These are phyloP conservation scores for Colostygia pectinataria DNA, from an alignment of 2,888 invertebrate genomes.

Conservation along the genomic window DNA sequence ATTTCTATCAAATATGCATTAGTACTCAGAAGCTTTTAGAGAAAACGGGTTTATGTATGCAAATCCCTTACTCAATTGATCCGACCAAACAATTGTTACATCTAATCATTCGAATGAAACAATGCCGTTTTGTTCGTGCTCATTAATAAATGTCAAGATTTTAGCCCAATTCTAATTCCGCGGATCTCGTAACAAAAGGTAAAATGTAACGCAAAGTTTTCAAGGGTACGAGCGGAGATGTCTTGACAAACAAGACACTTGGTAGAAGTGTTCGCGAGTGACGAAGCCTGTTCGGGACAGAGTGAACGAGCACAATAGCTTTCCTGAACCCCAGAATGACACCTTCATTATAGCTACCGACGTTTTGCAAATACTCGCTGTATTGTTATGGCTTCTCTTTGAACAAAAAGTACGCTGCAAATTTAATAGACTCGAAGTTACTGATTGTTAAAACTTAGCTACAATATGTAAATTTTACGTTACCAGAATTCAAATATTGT, in stretches of 20 bases:
- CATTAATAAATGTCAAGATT: conserved; percentile 60
- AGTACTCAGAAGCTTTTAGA: conserved; percentile 43
- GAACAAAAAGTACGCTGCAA: conserved; percentile 45
- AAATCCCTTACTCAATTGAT: conserved; percentile 51
- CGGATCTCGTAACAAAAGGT: conserved; percentile 45
- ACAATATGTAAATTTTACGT: conserved; percentile 43
- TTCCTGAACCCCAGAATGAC: conserved; percentile 62
- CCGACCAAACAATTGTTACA: conserved; percentile 37
- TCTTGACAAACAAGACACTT: conserved; percentile 43
- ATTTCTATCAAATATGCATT: conserved; percentile 44
- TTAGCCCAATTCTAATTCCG: conserved; percentile 38
- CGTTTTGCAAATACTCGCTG: conserved; percentile 62
- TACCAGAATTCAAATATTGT: conserved; percentile 41
- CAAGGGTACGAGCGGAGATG: conserved; percentile 33
- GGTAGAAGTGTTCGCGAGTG: conserved; percentile 43
- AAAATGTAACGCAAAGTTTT: conserved; percentile 43
- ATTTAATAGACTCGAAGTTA: conserved; percentile 42
- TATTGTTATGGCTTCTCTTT: conserved; percentile 52
- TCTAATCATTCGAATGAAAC: conserved; percentile 48
- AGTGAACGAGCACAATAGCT: conserved; percentile 56
- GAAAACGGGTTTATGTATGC: conserved; percentile 49
- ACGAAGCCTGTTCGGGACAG: conserved; percentile 48
- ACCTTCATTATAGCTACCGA: conserved; percentile 69
- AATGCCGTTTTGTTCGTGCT: conserved; percentile 46
- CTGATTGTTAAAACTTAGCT: conserved; percentile 36